These are phyloP conservation scores for Gallinago stenura DNA, from an alignment of 2,797 vertebrate genomes.

Conservation along the genomic window DNA sequence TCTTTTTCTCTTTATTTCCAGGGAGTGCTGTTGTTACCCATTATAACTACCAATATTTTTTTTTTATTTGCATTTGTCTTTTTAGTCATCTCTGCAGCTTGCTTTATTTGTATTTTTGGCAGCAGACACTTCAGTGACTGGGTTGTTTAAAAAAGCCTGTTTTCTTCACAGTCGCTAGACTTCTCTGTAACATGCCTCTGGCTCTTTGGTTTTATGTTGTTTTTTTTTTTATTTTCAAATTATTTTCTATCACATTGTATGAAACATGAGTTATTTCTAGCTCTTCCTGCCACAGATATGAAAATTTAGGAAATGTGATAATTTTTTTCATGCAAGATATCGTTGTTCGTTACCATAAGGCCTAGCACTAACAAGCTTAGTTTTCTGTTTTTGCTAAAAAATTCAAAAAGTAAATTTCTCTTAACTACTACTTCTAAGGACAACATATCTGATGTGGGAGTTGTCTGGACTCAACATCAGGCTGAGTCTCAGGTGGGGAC, in stretches of 20 bases:
- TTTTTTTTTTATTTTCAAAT: not conserved
- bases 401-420: not conserved
- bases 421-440: not conserved
- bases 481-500: not conserved
- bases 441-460: not conserved
- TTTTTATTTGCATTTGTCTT: not conserved
- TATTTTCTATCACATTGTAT: not conserved
- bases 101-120: not conserved
- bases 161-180: slow-evolving; percentile 39
- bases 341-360: not conserved
- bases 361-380: not conserved
- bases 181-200: not conserved
- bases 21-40: not conserved
- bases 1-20: not conserved
- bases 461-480: not conserved
- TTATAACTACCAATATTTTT: not conserved
- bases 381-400: not conserved
- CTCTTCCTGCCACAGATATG: not conserved
- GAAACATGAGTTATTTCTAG: not conserved
- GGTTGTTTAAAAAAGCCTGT: not conserved
- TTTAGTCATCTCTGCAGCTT: not conserved
- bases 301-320: not conserved
- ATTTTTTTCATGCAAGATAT: not conserved
- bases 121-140: not conserved
- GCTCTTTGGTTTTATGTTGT: not conserved